Conservation (phyloP, 2,797 vertebrate species). For the Natrix natrix region DNA sequence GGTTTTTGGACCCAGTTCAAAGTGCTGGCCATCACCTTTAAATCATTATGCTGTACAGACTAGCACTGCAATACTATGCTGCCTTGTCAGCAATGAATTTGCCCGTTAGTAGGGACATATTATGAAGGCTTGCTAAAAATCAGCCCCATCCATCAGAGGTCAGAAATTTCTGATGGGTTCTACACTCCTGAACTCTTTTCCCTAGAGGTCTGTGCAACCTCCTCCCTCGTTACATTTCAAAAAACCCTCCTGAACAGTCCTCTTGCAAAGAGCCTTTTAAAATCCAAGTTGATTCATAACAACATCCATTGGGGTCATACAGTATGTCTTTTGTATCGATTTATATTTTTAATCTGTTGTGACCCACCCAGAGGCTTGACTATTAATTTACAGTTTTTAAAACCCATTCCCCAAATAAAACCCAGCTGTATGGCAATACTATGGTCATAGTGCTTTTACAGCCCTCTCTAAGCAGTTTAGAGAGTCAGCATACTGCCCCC, state of each 20-base stretch:
- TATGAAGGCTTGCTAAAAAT: background rate
- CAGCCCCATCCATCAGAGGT: background rate
- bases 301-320: background rate
- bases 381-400: background rate
- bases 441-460: too few species aligned
- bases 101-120: background rate
- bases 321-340: background rate
- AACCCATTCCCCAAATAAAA: background rate
- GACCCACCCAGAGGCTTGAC: background rate
- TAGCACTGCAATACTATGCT: background rate
- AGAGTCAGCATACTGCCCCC: too few species aligned
- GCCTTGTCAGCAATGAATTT: background rate
- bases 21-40: background rate
- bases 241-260: background rate
- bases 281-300: background rate
- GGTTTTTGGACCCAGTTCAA: background rate
- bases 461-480: too few species aligned
- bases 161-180: background rate
- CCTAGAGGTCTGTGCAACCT: background rate
- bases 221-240: background rate
- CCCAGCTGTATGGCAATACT: background rate
- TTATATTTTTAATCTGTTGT: background rate
- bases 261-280: background rate
- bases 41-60: background rate
- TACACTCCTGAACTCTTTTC: background rate